Conservation (phyloP, 1,140 invertebrate genomes). For the Diachasmimorpha longicaudata region DNA sequence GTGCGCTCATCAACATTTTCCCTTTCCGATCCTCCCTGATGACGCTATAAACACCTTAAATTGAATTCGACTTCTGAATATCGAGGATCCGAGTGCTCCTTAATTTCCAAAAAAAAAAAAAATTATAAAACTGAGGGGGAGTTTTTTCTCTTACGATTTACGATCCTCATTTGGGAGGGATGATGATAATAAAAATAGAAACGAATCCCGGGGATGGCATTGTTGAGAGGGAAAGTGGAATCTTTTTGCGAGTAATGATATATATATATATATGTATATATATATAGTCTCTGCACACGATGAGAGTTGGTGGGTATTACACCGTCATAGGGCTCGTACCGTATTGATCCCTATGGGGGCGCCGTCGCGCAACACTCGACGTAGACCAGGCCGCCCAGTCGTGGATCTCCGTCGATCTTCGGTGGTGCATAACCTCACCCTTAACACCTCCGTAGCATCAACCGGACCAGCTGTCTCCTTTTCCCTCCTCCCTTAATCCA, state of each 20-base stretch:
- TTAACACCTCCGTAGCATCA: not conserved
- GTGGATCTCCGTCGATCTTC: slow-evolving; percentile 57
- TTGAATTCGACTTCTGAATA: no score
- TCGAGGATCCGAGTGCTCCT: no score
- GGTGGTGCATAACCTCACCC: slow-evolving; percentile 47
- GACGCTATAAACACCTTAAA: no score
- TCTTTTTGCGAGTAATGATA: slow-evolving; percentile 3
- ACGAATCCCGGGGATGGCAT: not conserved
- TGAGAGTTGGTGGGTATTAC: slow-evolving; percentile 40
- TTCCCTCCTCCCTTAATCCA: not conserved
- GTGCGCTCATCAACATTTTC: no score
- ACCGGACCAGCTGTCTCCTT: not conserved
- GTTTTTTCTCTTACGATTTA: no score
- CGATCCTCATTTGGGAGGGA: no score
- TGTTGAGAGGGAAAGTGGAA: not conserved
- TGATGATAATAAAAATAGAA: not conserved
- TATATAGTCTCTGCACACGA: not conserved
- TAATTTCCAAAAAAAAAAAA: no score
- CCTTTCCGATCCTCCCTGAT: no score
- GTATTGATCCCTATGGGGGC: slow-evolving; percentile 55
- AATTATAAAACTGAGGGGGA: no score
- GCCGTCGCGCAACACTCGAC: slow-evolving; percentile 46
- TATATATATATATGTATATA: no score
- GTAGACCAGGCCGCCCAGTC: slow-evolving; percentile 41
- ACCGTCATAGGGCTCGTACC: slow-evolving; percentile 37